These are phyloP conservation scores for Macaca mulatta DNA, from an alignment of 2,113 vertebrate genomes.

Conservation along the genomic window DNA sequence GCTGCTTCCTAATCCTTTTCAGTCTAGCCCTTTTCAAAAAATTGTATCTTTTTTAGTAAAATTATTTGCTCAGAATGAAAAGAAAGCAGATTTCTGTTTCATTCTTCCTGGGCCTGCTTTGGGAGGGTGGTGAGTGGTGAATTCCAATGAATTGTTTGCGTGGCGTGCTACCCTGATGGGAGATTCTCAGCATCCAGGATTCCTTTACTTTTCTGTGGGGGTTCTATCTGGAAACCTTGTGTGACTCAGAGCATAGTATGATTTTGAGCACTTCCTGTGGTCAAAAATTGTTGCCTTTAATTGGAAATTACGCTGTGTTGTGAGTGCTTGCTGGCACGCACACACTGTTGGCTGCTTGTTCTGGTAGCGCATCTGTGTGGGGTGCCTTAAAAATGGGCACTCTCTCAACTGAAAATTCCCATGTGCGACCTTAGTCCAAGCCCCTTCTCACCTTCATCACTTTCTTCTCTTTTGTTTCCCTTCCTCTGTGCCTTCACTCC, in stretches of 20 bases:
- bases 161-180: background rate
- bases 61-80: background rate
- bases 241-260: background rate
- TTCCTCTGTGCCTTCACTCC: background rate
- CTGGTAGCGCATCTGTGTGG: rapidly evolving
- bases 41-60: constrained; percentile 15
- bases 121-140: background rate
- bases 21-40: background rate
- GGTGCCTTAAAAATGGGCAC: background rate
- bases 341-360: background rate
- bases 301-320: background rate
- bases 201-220: background rate
- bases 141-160: background rate
- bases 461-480: background rate
- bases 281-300: background rate
- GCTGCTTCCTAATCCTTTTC: background rate
- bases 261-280: constrained; percentile 13
- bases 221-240: background rate
- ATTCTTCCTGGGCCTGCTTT: background rate
- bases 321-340: background rate
- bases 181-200: background rate
- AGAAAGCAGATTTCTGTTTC: background rate
- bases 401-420: background rate
- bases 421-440: background rate
- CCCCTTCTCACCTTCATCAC: background rate